These are phyloP conservation scores for Antheraea assamensis DNA, from an alignment of 2,888 invertebrate species.

Conservation along the genomic window DNA sequence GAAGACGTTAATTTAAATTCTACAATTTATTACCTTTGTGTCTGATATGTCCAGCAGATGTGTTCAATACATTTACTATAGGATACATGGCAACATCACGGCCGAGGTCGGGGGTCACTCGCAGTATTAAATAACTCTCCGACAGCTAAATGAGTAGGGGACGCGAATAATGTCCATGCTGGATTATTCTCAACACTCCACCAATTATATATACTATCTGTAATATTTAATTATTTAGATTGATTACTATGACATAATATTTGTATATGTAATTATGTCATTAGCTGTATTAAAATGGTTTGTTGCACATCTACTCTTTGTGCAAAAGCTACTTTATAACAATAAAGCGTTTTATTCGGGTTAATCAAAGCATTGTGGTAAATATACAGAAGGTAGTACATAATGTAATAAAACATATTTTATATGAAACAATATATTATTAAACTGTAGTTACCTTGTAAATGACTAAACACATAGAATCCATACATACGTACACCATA, in stretches of 20 bases:
- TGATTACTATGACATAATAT: background rate
- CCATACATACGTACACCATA: too few species aligned
- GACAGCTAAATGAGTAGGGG: slow-evolving; percentile 80
- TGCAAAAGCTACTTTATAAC: background rate
- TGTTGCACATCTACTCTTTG: background rate
- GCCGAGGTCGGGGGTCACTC: slow-evolving; percentile 69
- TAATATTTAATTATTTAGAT: background rate
- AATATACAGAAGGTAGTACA: background rate
- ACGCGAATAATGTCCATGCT: slow-evolving; percentile 53
- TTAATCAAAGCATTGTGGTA: background rate
- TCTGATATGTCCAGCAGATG: slow-evolving; percentile 71
- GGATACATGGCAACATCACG: slow-evolving; percentile 49
- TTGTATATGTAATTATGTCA: too few species aligned
- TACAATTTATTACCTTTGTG: slow-evolving; percentile 62
- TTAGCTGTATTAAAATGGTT: background rate
- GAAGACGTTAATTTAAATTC: slow-evolving; percentile 55
- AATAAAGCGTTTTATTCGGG: background rate
- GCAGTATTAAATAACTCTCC: slow-evolving; percentile 79
- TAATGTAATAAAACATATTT: background rate
- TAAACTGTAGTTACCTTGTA: too few species aligned
- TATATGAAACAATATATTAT: too few species aligned
- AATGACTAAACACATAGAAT: too few species aligned
- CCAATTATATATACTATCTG: background rate
- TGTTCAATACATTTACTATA: slow-evolving; percentile 73
- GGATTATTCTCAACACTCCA: slow-evolving; percentile 42